Evolutionary conservation across 2,113 vertebrate genomes (phyloP).

Genomic region (Nestor notabilis): DNA sequence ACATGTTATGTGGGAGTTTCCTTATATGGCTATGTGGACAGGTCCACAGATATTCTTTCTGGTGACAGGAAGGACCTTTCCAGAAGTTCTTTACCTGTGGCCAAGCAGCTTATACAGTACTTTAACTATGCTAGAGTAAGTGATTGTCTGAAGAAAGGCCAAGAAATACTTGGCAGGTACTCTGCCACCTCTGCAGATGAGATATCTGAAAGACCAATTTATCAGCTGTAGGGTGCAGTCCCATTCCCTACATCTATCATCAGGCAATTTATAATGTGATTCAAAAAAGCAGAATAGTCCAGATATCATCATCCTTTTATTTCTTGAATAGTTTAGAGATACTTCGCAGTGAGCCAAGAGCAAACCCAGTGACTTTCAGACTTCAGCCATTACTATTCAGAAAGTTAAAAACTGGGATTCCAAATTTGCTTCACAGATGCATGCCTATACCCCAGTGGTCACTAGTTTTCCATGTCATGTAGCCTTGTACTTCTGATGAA

Average conservation of each 20-base stretch:
- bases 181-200: not conserved
- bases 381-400: not conserved
- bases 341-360: not conserved
- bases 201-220: not conserved
- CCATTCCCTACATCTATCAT: not conserved
- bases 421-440: not conserved
- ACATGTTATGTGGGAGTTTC: not conserved
- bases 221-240: not conserved
- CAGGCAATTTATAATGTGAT: not conserved
- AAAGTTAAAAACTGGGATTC: not conserved
- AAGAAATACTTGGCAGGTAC: not conserved
- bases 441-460: not conserved
- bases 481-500: not conserved
- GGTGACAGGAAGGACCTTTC: not conserved
- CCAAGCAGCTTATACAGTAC: not conserved
- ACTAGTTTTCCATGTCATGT: not conserved
- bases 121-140: not conserved
- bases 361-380: not conserved
- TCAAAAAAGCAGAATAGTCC: not conserved
- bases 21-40: not conserved
- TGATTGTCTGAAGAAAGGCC: conserved; percentile 34
- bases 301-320: not conserved
- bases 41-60: not conserved
- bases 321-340: not conserved
- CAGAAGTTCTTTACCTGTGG: not conserved